Conservation (phyloP, 2,113 vertebrate genomes). For the Leucopternis melanops region DNA sequence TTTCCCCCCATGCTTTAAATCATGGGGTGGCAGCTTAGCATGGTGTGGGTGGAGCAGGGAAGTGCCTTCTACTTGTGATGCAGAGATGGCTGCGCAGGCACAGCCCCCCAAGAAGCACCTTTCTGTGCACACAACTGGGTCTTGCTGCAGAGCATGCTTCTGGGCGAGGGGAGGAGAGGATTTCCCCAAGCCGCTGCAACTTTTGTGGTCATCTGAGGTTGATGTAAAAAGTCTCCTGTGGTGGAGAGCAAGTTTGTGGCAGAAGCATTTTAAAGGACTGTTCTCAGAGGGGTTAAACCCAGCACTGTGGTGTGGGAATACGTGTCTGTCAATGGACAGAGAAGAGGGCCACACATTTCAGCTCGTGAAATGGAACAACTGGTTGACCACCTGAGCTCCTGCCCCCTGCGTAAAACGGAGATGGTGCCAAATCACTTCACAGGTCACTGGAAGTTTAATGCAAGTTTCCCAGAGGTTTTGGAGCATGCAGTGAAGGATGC, state of each 20-base stretch:
- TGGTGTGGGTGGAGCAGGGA: background rate
- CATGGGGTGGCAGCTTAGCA: background rate
- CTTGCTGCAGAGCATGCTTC: background rate
- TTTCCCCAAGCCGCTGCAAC: background rate
- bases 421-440: background rate
- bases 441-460: background rate
- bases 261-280: background rate
- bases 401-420: accelerated
- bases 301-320: background rate
- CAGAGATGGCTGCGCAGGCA: background rate
- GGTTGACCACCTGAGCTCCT: background rate
- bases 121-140: background rate
- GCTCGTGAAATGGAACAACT: background rate
- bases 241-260: background rate
- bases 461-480: background rate
- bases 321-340: accelerated
- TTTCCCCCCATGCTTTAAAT: background rate
- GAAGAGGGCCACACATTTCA: background rate
- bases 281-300: background rate
- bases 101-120: background rate
- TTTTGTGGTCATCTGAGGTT: background rate
- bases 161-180: background rate
- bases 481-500: background rate
- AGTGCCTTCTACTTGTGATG: background rate
- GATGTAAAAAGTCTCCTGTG: background rate